Conservation (phyloP, 2,888 invertebrate genomes). For the Fragum sueziense region DNA sequence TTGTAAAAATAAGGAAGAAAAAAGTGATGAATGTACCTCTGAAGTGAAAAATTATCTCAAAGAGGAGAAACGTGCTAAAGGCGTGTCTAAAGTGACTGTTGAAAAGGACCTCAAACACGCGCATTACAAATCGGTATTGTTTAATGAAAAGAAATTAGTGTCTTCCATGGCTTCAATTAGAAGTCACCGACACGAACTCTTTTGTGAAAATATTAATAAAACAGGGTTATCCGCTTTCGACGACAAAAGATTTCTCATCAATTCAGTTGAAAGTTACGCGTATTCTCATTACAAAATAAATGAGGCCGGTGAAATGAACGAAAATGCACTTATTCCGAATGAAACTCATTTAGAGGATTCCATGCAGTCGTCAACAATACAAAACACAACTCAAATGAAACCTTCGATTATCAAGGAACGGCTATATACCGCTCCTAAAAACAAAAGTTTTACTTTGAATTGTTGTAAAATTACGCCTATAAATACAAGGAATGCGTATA, state of each 20-base stretch:
- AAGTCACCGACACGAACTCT: slow-evolving; percentile 52
- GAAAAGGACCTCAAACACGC: slow-evolving; percentile 49
- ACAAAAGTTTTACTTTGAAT: slow-evolving; percentile 3
- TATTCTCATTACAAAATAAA: slow-evolving; percentile 58
- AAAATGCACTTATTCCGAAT: background rate
- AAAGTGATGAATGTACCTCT: too few species aligned
- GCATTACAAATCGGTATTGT: slow-evolving; percentile 48
- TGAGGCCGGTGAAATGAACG: too few species aligned
- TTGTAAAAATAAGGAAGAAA: slow-evolving; percentile 40
- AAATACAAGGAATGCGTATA: too few species aligned
- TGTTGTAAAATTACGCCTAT: background rate
- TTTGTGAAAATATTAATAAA: slow-evolving; percentile 46
- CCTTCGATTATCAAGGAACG: background rate
- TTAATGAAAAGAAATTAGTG: slow-evolving; percentile 36
- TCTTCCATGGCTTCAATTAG: slow-evolving; percentile 45
- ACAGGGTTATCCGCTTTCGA: slow-evolving; percentile 50
- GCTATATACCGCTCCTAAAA: background rate
- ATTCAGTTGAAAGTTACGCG: slow-evolving; percentile 45
- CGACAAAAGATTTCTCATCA: slow-evolving; percentile 53
- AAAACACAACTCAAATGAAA: background rate
- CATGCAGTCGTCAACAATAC: too few species aligned
- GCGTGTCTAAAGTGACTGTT: slow-evolving; percentile 48
- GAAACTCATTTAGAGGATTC: background rate
- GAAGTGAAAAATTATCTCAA: too few species aligned
- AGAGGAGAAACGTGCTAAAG: slow-evolving; percentile 57